Evolutionary conservation across 2,888 invertebrate species (phyloP).

Genomic region (Ennomos erosarius): DNA sequence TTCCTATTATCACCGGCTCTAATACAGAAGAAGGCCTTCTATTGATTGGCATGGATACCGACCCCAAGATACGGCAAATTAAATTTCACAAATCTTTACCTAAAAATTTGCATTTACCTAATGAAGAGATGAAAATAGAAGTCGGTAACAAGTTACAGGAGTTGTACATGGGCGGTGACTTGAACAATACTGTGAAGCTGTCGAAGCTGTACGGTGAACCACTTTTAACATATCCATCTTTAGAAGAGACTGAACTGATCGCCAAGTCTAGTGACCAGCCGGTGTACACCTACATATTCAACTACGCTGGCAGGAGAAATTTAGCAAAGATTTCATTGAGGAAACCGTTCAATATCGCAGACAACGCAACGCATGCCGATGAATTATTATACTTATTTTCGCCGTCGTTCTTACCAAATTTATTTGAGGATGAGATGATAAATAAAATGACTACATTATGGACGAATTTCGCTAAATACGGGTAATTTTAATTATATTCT

Average conservation of each 20-base stretch:
- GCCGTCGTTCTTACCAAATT: slow-evolving; percentile 46
- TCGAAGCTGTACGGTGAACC: slow-evolving; percentile 64
- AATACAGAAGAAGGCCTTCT: slow-evolving; percentile 66
- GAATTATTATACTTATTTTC: slow-evolving; percentile 72
- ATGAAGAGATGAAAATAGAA: slow-evolving; percentile 45
- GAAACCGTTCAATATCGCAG: slow-evolving; percentile 39
- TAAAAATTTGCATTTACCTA: slow-evolving; percentile 61
- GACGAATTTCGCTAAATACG: slow-evolving; percentile 75
- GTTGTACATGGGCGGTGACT: slow-evolving; percentile 67
- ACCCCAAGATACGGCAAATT: slow-evolving; percentile 55
- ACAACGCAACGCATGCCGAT: slow-evolving; percentile 69
- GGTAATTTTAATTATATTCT: slow-evolving; percentile 56
- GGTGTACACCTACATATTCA: slow-evolving; percentile 64
- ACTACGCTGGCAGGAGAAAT: slow-evolving; percentile 63
- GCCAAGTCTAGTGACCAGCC: slow-evolving; percentile 54
- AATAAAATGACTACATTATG: slow-evolving; percentile 64
- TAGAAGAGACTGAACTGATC: slow-evolving; percentile 62
- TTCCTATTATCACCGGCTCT: slow-evolving; percentile 68
- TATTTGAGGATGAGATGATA: slow-evolving; percentile 64
- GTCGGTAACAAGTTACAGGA: slow-evolving; percentile 55
- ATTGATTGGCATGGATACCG: slow-evolving; percentile 60
- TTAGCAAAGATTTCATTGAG: slow-evolving; percentile 49
- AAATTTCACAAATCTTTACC: slow-evolving; percentile 62
- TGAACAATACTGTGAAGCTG: slow-evolving; percentile 54
- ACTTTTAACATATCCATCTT: slow-evolving; percentile 52